These are phyloP conservation scores for Calonectris borealis DNA, from an alignment of 2,113 vertebrate species.

Conservation along the genomic window DNA sequence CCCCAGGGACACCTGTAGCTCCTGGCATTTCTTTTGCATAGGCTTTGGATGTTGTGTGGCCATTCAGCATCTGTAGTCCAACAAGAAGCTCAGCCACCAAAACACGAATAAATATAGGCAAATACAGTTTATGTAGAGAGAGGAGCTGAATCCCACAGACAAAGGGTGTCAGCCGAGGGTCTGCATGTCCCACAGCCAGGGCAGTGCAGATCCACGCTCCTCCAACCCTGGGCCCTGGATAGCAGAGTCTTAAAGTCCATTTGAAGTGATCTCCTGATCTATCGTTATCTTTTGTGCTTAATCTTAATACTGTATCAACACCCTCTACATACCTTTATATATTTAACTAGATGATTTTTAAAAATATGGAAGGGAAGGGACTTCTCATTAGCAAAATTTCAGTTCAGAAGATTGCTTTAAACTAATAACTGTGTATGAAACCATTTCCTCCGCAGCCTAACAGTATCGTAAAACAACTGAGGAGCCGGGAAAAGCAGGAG, in stretches of 20 bases:
- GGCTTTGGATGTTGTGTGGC: neutral
- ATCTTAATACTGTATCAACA: neutral
- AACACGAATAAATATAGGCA: neutral
- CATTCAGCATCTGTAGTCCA: neutral
- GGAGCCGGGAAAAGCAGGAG: neutral
- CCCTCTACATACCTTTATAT: neutral
- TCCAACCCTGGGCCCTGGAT: neutral
- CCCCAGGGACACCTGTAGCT: fast-evolving
- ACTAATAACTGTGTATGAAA: neutral
- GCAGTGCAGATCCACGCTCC: neutral
- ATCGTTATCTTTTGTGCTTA: neutral
- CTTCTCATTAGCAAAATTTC: neutral
- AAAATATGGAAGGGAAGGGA: neutral
- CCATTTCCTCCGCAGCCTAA: neutral
- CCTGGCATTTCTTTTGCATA: neutral
- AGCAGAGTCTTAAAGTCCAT: neutral
- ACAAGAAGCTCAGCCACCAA: neutral
- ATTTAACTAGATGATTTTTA: neutral
- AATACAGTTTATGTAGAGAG: neutral
- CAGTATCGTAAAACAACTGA: neutral
- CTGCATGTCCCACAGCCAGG: neutral
- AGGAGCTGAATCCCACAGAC: neutral
- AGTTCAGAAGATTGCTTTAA: neutral
- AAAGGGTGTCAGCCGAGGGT: neutral
- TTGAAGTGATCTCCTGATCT: neutral